Evolutionary conservation across 2,888 invertebrate species (phyloP).

Genomic region (Pteria penguin): DNA sequence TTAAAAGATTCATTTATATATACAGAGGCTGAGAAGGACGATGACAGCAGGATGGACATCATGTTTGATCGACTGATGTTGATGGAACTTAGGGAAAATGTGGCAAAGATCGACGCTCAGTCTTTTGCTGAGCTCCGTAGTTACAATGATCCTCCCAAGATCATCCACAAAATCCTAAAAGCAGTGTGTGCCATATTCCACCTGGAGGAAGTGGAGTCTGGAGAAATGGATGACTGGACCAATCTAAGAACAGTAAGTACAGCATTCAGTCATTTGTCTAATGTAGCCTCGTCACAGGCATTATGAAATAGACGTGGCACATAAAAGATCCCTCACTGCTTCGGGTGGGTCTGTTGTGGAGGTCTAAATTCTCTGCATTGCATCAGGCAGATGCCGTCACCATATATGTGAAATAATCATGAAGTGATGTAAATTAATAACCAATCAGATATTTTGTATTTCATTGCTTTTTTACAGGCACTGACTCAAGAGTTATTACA

Average conservation of each 20-base stretch:
- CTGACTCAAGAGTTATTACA: constrained; percentile 74
- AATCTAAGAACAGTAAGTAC: constrained; percentile 73
- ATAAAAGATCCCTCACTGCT: too few relatives aligned
- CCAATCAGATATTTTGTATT: too few relatives aligned
- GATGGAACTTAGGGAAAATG: constrained; percentile 78
- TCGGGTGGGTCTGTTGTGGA: too few relatives aligned
- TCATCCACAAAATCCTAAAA: constrained; percentile 74
- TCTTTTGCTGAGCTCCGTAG: constrained; percentile 78
- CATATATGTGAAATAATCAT: too few relatives aligned
- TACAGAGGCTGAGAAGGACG: constrained; percentile 75
- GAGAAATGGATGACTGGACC: constrained; percentile 76
- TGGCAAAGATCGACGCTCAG: constrained; percentile 72
- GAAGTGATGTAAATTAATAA: too few relatives aligned
- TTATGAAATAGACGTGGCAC: too few relatives aligned
- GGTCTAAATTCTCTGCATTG: too few relatives aligned
- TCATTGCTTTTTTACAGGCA: too few relatives aligned
- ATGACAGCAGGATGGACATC: constrained; percentile 75
- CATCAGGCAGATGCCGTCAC: too few relatives aligned
- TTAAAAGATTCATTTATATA: too few relatives aligned
- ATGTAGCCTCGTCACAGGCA: too few relatives aligned
- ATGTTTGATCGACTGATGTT: constrained; percentile 80
- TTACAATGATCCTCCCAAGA: constrained; percentile 75
- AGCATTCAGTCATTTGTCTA: too few relatives aligned
- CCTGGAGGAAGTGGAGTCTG: constrained; percentile 68
- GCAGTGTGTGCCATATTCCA: constrained; percentile 76